Evolutionary conservation across 2,797 vertebrate genomes (phyloP), one percentile per base, ranked within the genome.

Genomic region (Neosilurus mollespiculum): DNA sequence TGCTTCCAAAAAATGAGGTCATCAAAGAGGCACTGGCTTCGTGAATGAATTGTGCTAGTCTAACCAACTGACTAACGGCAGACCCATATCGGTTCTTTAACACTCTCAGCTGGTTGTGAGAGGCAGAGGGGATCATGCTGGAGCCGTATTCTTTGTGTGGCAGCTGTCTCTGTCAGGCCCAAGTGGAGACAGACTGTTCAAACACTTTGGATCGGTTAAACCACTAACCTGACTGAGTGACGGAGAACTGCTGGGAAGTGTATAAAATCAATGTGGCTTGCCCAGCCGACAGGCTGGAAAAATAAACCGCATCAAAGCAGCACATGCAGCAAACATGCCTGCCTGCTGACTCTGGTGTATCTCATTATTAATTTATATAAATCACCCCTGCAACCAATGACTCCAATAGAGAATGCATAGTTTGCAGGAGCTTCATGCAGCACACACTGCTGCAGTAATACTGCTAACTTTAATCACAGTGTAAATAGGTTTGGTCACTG

Each of bases 1-100:
- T 87, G 90, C 87, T 91, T 92, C 87, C 86, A 90, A 87, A 91
- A 91, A 93, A 93, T 86, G 85, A 92, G 93, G 92, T 91, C 92
- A 93, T 88, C 85, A 85, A 86, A 89, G 87, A 91, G 86, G 89
- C 87, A 89, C 0, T 89, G 89, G 86, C 72, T 89, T 86, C 88
- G 86, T 88, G 83, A 90, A 90, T 91, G 81, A 88, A 87, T 73
- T 88, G 84, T 81, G 81, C n/a, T 26, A 59, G 88, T 80, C 85
- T 87, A 87, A 69, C 83, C 70, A 81, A 81, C 69, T 70, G 78
- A 84, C 75, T 67, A 87, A 88, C 85, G 73, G 78, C 84, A 82
- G 72, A 84, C 86, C 37, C 43, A 65, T 51, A 80, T 89, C 85
- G 84, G 82, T 91, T 78, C 87, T 82, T 83, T 80, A 64, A 65